Evolutionary conservation across 37 sponge, comb jelly and placozoan species (phyloP), one percentile per base, ranked within the genome.

Genomic region (Cliona cf. orientalis): DNA sequence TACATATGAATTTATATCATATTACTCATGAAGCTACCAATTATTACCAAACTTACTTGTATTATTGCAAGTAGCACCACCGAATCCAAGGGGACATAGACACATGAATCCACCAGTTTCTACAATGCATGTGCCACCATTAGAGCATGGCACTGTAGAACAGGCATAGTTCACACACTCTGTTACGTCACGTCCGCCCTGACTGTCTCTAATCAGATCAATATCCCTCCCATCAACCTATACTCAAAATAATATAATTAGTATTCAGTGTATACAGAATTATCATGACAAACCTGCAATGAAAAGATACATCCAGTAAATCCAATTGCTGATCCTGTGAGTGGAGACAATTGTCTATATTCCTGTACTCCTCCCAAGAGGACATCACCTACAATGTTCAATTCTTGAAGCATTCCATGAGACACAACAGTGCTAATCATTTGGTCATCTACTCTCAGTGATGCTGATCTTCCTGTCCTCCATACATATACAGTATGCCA

Each of bases 121-220:
- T 73, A 12, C 66, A 0, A 61, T 22, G 42, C 92, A 92, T 19
- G 92, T 75, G n/a, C 74, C 92, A 53, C 81, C 80, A 84, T 92
- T 92, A 2, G 49, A 32, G 62, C 74, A 72, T 14, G 72, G 53
- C 22, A 39, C 39, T 46, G 1, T 38, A 42, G 35, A 23, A 43
- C 72, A 82, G 49, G 66, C 21, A 14, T 59, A 46, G n/a, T 22
- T 34, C 1, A 22, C 3, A 31, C 88, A 87, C 31, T 75, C 61
- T 3, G 76, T 67, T 21, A 87, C 46, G 25, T 34, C 81, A 46
- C 66, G 56, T 29, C 88, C 80, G 6, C 71, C 39, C 6, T 76
- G 25, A 19, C 81, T 76, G 37, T 4, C 33, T 11, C 23, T 53
- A 36, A 86, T 28, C 23, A 73, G 31, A 23, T 69, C 38, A 46